Percentiles rank a stretch among this genome's conserved stretches.
These are phyloP conservation scores for Girardia tigrina DNA, from an alignment of 2,888 invertebrate genomes.

Conservation along the genomic window DNA sequence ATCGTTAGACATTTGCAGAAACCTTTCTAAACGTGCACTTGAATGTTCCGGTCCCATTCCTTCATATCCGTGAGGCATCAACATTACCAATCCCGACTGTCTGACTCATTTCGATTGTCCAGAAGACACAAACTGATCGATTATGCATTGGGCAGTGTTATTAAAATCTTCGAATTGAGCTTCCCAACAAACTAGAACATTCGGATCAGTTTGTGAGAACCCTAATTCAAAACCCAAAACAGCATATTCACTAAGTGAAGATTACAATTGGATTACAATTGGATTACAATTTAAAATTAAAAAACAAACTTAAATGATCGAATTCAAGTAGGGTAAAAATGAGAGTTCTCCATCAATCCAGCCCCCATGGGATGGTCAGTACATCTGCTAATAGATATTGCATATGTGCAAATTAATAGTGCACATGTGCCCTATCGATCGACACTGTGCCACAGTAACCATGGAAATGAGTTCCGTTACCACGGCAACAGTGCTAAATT, in stretches of 20 bases:
- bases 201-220: slow-evolving; percentile 93
- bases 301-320: too few species aligned
- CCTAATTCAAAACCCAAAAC: slow-evolving; percentile 85
- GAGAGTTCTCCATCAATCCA: too few species aligned
- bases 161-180: slow-evolving; percentile 95
- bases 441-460: too few species aligned
- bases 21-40: slow-evolving; percentile 73
- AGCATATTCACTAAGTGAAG: slow-evolving; percentile 89
- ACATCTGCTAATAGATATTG: too few species aligned
- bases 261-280: too few species aligned
- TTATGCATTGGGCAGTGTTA: slow-evolving; percentile 93
- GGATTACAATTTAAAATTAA: too few species aligned
- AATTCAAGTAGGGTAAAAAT: too few species aligned
- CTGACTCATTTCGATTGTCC: slow-evolving; percentile 97
- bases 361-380: too few species aligned
- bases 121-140: slow-evolving; percentile 57
- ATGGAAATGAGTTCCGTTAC: too few species aligned
- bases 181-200: slow-evolving; percentile 90
- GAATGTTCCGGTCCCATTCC: slow-evolving; percentile 98
- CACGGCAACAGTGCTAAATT: too few species aligned
- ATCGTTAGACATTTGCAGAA: slow-evolving; percentile 87
- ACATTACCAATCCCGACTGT: slow-evolving; percentile 83
- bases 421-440: too few species aligned
- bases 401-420: too few species aligned
- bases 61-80: slow-evolving; percentile 96